Evolutionary conservation across 2,888 invertebrate species (phyloP).

Genomic region (Clepsis dumicolana): DNA sequence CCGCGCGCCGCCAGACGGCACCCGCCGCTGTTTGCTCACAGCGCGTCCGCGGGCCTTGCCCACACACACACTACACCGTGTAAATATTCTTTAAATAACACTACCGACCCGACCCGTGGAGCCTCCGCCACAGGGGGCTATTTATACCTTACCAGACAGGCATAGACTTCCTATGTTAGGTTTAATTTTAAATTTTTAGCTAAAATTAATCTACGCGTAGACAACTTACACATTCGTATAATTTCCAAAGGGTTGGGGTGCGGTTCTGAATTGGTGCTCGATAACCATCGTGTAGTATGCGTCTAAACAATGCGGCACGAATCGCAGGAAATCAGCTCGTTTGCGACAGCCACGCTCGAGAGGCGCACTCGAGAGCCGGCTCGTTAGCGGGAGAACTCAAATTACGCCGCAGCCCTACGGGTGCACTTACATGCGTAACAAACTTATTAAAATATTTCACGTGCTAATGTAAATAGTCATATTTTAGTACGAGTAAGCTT

Average conservation of each 20-base stretch:
- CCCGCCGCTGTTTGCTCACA: constrained; percentile 56
- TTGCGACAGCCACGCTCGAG: constrained; percentile 62
- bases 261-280: constrained; percentile 18
- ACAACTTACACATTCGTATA: background rate
- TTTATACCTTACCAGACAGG: constrained; percentile 17
- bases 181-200: background rate
- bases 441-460: constrained; percentile 59
- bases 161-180: background rate
- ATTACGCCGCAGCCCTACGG: constrained; percentile 69
- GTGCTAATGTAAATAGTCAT: constrained; percentile 43
- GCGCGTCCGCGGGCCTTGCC: constrained; percentile 52
- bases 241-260: constrained; percentile 20
- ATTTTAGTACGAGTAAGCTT: constrained; percentile 26
- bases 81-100: constrained; percentile 50
- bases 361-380: constrained; percentile 72
- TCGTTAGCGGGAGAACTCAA: constrained; percentile 80
- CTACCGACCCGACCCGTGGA: constrained; percentile 30
- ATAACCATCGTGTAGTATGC: constrained; percentile 52
- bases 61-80: constrained; percentile 30
- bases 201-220: background rate
- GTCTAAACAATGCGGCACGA: constrained; percentile 72
- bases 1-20: constrained; percentile 53
- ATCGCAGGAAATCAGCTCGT: constrained; percentile 75
- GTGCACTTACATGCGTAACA: constrained; percentile 68
- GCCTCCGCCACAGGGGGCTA: constrained; percentile 17